A percentile compares a stretch with the other conserved stretches of the same genome.
Evolutionary conservation across 2,113 vertebrate species (phyloP).

Genomic region (Lathamus discolor): DNA sequence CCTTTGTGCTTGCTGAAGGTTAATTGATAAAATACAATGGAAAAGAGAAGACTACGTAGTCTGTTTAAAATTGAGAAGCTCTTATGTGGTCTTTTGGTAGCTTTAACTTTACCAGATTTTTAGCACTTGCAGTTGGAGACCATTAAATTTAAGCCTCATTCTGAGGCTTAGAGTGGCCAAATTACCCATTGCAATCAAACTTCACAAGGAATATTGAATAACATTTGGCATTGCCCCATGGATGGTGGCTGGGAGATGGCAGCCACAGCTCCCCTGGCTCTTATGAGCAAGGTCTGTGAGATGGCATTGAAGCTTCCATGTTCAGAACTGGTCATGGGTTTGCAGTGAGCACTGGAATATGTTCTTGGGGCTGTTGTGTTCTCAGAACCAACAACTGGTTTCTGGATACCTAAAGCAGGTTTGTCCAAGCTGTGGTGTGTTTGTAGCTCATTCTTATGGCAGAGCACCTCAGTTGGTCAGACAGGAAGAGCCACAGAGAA

Average conservation of each 20-base stretch:
- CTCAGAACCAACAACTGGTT: neutral
- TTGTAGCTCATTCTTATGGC: neutral
- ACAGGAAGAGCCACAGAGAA: neutral
- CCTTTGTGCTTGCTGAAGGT: constrained; percentile 33
- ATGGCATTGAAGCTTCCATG: neutral
- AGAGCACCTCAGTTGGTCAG: neutral
- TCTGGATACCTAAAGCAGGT: neutral
- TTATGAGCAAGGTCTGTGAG: neutral
- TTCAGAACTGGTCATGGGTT: neutral
- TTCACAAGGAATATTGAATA: neutral
- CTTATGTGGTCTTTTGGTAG: neutral
- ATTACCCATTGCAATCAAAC: neutral
- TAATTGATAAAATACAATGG: constrained; percentile 57
- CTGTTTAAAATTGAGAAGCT: neutral
- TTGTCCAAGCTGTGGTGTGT: too few relatives aligned
- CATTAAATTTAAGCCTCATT: neutral
- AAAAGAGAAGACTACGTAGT: neutral
- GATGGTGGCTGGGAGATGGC: neutral
- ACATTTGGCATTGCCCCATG: neutral
- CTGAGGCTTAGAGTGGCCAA: neutral
- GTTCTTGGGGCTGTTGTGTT: neutral
- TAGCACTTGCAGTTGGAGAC: neutral
- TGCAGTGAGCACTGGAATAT: neutral
- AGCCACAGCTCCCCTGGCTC: neutral
- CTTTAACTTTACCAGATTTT: neutral